phyloP scores from a whole-genome alignment of 2,113 vertebrate genomes.

The cat (Felis catus) region DNA sequence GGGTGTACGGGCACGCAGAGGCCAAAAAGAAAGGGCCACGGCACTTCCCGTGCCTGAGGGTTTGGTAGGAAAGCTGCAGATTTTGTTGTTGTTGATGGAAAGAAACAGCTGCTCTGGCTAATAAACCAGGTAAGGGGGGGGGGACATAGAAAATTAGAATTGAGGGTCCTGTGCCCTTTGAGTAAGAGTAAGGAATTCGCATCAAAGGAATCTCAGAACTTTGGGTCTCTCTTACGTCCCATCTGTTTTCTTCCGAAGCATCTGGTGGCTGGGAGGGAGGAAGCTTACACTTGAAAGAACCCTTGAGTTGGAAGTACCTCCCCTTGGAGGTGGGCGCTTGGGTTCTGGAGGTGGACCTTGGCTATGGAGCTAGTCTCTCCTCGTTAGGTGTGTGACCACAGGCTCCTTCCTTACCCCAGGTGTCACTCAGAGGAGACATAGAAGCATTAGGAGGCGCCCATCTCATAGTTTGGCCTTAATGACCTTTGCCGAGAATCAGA shows the following conservation, averaged over 20 bases:
- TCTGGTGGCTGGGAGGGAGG: background rate
- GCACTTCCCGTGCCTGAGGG: background rate
- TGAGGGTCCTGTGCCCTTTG: background rate
- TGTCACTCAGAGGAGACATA: background rate
- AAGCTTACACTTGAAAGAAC: background rate
- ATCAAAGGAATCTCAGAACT: fast-evolving
- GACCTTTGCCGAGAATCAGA: background rate
- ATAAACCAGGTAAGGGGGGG: no score
- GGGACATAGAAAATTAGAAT: background rate
- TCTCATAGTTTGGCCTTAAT: background rate
- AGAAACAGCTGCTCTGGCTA: background rate
- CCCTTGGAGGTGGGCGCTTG: background rate
- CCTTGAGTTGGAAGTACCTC: background rate
- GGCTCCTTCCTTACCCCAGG: background rate
- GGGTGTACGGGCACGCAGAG: background rate
- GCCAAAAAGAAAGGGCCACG: background rate
- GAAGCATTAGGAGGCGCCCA: background rate
- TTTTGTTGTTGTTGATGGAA: background rate
- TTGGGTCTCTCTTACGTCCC: background rate
- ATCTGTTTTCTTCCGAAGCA: background rate
- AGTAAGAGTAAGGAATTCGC: background rate
- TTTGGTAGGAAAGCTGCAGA: background rate
- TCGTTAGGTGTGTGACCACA: background rate
- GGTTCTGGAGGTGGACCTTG: background rate
- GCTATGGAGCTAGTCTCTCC: background rate